Conservation (phyloP, 2,797 vertebrate species). For the Gadopsis bispinosus region DNA sequence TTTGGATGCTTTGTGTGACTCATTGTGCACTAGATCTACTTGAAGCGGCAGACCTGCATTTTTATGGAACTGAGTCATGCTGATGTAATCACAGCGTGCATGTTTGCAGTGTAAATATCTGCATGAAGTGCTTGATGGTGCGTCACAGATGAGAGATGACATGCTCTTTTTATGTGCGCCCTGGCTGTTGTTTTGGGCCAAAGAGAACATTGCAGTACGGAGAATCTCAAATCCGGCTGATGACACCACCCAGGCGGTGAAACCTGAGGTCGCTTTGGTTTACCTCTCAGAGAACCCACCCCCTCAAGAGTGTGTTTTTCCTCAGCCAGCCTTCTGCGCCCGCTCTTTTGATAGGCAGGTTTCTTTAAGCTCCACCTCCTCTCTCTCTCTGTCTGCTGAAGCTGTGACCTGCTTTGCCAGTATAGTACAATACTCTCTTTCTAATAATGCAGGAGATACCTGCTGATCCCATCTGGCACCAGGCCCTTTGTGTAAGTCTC, state of each 20-base stretch:
- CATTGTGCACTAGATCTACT: constrained; percentile 1
- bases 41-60: constrained; percentile 42
- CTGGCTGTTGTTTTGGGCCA: constrained; percentile 6
- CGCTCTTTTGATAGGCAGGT: constrained; percentile 60
- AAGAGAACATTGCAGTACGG: background rate
- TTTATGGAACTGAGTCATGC: constrained; percentile 59
- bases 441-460: constrained; percentile 57
- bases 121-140: constrained; percentile 45
- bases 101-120: constrained; percentile 37
- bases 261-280: background rate
- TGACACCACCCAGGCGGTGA: constrained; percentile 32
- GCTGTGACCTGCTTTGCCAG: constrained; percentile 72
- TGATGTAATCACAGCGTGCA: constrained; percentile 40
- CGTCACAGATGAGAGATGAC: constrained; percentile 42
- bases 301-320: constrained; percentile 4
- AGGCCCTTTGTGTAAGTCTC: constrained; percentile 42
- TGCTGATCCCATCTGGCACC: constrained; percentile 68
- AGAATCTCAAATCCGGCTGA: constrained; percentile 22
- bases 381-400: constrained; percentile 42
- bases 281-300: background rate
- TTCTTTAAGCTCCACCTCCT: constrained; percentile 39
- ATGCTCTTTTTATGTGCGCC: constrained; percentile 7
- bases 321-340: constrained; percentile 1
- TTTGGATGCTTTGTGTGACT: constrained; percentile 13
- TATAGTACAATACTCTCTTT: constrained; percentile 28